phyloP scores from a whole-genome alignment of 2,888 invertebrate species.

The Luperina nickerlii region DNA sequence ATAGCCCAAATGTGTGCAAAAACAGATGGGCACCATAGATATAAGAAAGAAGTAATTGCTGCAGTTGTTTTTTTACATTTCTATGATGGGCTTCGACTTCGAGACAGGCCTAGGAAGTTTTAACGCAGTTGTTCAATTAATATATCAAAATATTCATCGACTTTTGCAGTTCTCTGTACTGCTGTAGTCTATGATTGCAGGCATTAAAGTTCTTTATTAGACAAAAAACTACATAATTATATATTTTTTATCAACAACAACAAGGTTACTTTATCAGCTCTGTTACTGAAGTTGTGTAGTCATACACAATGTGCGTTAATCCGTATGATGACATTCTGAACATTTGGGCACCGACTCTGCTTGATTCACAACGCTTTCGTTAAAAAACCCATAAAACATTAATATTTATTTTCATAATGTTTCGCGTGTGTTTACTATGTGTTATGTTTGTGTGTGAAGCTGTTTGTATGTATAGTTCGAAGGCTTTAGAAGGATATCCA shows the following conservation, averaged over 20 bases:
- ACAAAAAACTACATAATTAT: slow-evolving; percentile 8
- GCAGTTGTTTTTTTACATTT: too few relatives aligned
- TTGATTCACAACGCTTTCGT: slow-evolving; percentile 31
- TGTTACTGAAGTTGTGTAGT: slow-evolving; percentile 34
- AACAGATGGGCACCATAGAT: too few relatives aligned
- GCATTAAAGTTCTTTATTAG: not conserved
- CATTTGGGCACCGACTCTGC: slow-evolving; percentile 26
- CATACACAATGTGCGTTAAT: not conserved
- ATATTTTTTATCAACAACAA: slow-evolving; percentile 28
- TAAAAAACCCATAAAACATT: not conserved
- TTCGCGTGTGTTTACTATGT: slow-evolving; percentile 40
- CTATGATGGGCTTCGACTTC: too few relatives aligned
- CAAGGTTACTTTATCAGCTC: slow-evolving; percentile 45
- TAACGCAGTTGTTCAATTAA: too few relatives aligned
- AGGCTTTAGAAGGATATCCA: slow-evolving; percentile 78
- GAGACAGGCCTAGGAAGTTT: not conserved
- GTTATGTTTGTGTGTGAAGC: slow-evolving; percentile 61
- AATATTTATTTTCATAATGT: slow-evolving; percentile 28
- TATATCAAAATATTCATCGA: not conserved
- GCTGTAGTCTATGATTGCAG: not conserved
- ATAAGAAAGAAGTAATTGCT: too few relatives aligned
- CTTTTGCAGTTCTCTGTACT: slow-evolving; percentile 13
- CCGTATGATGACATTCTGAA: slow-evolving; percentile 18
- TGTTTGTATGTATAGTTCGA: slow-evolving; percentile 73
- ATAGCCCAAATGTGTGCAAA: too few relatives aligned